These are phyloP conservation scores for Damaliscus lunatus DNA, from an alignment of 2,113 vertebrate genomes.

Conservation along the genomic window DNA sequence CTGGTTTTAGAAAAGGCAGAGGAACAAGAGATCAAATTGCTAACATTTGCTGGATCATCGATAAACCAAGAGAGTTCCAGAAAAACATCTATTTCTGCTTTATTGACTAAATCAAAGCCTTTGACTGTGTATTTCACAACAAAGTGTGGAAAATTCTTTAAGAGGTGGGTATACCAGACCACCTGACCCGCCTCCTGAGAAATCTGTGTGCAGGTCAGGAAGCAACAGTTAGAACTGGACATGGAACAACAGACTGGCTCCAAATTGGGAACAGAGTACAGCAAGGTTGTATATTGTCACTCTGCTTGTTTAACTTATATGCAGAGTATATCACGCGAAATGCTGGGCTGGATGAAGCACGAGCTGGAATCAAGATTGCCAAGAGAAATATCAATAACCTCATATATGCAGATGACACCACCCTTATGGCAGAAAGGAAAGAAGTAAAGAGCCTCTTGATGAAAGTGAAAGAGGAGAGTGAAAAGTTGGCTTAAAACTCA, in stretches of 20 bases:
- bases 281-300: background rate
- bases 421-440: background rate
- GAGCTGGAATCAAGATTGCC: background rate
- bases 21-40: background rate
- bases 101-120: background rate
- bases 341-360: background rate
- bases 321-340: fast-evolving
- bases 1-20: background rate
- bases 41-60: background rate
- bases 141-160: background rate
- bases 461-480: background rate
- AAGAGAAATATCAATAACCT: background rate
- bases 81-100: background rate
- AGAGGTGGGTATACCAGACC: background rate
- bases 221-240: background rate
- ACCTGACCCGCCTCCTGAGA: background rate
- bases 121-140: background rate
- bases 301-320: background rate
- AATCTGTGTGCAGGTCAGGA: background rate
- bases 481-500: background rate
- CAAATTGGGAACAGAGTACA: background rate
- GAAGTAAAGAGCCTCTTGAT: background rate
- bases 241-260: background rate
- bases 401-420: background rate
- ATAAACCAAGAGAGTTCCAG: background rate